These are phyloP conservation scores for Danaus plexippus DNA, from an alignment of 1,140 invertebrate genomes.

Conservation along the genomic window DNA sequence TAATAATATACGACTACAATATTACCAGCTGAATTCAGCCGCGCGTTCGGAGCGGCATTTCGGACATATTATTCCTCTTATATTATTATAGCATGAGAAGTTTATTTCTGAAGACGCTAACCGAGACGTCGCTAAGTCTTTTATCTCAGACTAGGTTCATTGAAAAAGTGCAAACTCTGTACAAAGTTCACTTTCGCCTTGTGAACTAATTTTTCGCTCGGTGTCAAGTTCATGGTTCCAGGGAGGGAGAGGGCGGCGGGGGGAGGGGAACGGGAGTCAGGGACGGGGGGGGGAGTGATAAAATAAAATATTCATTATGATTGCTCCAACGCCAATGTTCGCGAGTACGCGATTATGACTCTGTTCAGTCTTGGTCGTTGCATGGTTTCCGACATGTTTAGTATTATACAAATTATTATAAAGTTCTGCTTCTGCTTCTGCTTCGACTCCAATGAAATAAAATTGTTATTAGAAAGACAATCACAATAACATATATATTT, in stretches of 20 bases:
- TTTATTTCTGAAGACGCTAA: slow-evolving; percentile 6
- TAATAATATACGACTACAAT: slow-evolving; percentile 31
- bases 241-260: slow-evolving; percentile 22
- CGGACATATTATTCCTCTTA: too few relatives aligned
- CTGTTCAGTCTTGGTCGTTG: slow-evolving; percentile 33
- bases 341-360: slow-evolving; percentile 34
- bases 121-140: slow-evolving; percentile 40
- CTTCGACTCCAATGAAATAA: too few relatives aligned
- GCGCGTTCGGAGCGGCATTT: not conserved
- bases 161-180: slow-evolving; percentile 67
- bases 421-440: too few relatives aligned
- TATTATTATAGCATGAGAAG: too few relatives aligned
- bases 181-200: slow-evolving; percentile 70
- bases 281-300: slow-evolving; percentile 41
- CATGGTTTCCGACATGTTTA: not conserved
- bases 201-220: slow-evolving; percentile 70
- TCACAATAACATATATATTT: too few relatives aligned
- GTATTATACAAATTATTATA: too few relatives aligned
- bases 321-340: slow-evolving; percentile 57
- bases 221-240: slow-evolving; percentile 67
- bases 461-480: too few relatives aligned
- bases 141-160: slow-evolving; percentile 59
- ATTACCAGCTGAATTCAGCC: slow-evolving; percentile 12
- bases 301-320: slow-evolving; percentile 72
- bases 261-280: slow-evolving; percentile 17